phyloP scores from a whole-genome alignment of 1,140 invertebrate species.

The Matsumurasca onukii region DNA sequence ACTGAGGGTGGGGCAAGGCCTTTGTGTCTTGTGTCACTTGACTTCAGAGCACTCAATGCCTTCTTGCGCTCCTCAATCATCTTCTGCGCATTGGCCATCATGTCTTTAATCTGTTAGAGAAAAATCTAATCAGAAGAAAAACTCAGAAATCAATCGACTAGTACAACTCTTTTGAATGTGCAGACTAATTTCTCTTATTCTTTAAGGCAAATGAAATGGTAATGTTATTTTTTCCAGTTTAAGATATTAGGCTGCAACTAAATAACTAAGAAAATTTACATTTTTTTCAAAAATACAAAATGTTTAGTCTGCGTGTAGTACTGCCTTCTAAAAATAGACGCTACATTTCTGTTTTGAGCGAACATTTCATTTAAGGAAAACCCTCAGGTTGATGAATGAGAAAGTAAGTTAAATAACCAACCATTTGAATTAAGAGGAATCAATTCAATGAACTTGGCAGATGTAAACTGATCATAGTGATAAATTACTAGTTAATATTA shows the following conservation, averaged over 20 bases:
- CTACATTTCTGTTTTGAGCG: too few relatives aligned
- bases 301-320: too few relatives aligned
- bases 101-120: slow-evolving; percentile 64
- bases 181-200: not conserved
- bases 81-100: slow-evolving; percentile 92
- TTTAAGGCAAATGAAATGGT: not conserved
- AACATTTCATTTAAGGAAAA: too few relatives aligned
- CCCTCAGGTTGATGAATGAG: not conserved
- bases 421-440: not conserved
- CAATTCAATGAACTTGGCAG: not conserved
- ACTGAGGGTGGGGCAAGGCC: slow-evolving; percentile 43
- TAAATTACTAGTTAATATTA: not conserved
- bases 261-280: too few relatives aligned
- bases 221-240: too few relatives aligned
- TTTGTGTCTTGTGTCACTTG: slow-evolving; percentile 49
- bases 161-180: slow-evolving; percentile 1
- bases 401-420: not conserved
- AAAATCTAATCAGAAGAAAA: slow-evolving; percentile 24
- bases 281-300: too few relatives aligned
- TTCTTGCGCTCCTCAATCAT: slow-evolving; percentile 89
- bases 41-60: slow-evolving; percentile 62
- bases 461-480: not conserved
- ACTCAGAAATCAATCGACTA: slow-evolving; percentile 12
- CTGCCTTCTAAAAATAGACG: too few relatives aligned
- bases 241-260: too few relatives aligned